Evolutionary conservation across 2,888 invertebrate species (phyloP).

Genomic region (Campoletis raptor): DNA sequence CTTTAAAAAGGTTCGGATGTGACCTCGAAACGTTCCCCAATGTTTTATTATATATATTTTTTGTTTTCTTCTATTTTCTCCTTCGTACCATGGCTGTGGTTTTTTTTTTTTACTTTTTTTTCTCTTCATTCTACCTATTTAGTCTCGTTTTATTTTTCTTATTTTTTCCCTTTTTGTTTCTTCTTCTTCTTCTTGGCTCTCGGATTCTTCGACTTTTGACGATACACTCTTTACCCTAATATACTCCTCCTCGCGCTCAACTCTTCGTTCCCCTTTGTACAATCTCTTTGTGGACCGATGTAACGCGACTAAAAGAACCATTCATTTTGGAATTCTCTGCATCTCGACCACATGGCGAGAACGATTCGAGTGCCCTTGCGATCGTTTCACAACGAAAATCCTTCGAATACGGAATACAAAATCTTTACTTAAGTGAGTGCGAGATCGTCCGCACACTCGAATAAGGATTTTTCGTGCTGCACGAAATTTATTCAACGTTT

Average conservation of each 20-base stretch:
- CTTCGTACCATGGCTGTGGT: background rate
- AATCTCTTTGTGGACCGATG: conserved; percentile 33
- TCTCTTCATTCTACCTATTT: background rate
- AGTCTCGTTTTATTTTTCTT: conserved; percentile 21
- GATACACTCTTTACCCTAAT: conserved; percentile 21
- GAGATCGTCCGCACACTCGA: conserved; percentile 9
- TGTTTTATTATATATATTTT: conserved; percentile 32
- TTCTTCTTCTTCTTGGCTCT: background rate
- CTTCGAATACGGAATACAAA: conserved; percentile 22
- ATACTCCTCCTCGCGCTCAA: background rate
- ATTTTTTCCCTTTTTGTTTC: background rate
- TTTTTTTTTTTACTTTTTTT: background rate
- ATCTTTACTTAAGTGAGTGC: conserved; percentile 9
- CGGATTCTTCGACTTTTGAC: conserved; percentile 54
- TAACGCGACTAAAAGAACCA: background rate
- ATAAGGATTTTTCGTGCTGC: conserved; percentile 35
- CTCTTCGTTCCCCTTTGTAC: conserved; percentile 56
- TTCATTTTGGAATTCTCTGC: conserved; percentile 30
- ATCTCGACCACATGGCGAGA: conserved; percentile 65
- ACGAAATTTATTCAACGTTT: conserved; percentile 13
- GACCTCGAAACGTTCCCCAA: conserved; percentile 35
- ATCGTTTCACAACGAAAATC: conserved; percentile 63
- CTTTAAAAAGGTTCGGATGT: conserved; percentile 12
- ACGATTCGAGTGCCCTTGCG: conserved; percentile 64
- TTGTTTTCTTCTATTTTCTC: background rate